A percentile compares a stretch with the other conserved stretches of the same genome.
phyloP scores from a whole-genome alignment of 2,888 invertebrate species.

The Tetheella fluctuosa region DNA sequence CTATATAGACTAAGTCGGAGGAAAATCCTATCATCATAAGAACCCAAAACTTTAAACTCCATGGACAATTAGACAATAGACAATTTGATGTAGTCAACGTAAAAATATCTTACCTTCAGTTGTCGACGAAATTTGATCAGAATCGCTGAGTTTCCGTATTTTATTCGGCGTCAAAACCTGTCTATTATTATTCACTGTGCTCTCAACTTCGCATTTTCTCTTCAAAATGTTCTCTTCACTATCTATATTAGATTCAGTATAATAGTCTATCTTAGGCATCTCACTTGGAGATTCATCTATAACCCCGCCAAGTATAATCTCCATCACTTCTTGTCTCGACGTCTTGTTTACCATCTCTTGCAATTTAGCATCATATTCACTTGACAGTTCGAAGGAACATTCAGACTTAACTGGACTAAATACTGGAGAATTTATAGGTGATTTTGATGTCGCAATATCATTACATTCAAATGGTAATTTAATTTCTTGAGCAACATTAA shows the following conservation, averaged over 20 bases:
- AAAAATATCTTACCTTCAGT: slow-evolving; percentile 62
- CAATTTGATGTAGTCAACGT: too few species aligned
- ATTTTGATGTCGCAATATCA: slow-evolving; percentile 29
- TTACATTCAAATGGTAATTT: slow-evolving; percentile 58
- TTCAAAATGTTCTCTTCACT: slow-evolving; percentile 52
- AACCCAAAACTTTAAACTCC: too few species aligned
- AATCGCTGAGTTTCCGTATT: slow-evolving; percentile 68
- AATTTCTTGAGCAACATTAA: slow-evolving; percentile 63
- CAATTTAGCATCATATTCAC: slow-evolving; percentile 74
- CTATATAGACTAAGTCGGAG: too few species aligned
- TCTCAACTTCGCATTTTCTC: slow-evolving; percentile 63
- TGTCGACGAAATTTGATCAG: slow-evolving; percentile 75
- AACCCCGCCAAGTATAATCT: slow-evolving; percentile 76
- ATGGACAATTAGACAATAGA: too few species aligned
- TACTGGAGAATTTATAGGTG: slow-evolving; percentile 36
- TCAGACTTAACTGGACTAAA: slow-evolving; percentile 77
- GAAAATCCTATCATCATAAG: too few species aligned
- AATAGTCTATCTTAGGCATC: slow-evolving; percentile 71
- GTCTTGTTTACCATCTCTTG: slow-evolving; percentile 77
- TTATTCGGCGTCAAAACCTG: slow-evolving; percentile 66
- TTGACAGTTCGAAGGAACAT: slow-evolving; percentile 73
- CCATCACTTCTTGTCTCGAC: slow-evolving; percentile 77
- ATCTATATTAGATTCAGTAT: slow-evolving; percentile 62
- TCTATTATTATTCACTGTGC: slow-evolving; percentile 63
- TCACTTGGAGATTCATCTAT: slow-evolving; percentile 57